A percentile compares a stretch with the other conserved stretches of the same genome.
These are phyloP conservation scores for Lanius ludovicianus DNA, from an alignment of 2,113 vertebrate species.

Conservation along the genomic window DNA sequence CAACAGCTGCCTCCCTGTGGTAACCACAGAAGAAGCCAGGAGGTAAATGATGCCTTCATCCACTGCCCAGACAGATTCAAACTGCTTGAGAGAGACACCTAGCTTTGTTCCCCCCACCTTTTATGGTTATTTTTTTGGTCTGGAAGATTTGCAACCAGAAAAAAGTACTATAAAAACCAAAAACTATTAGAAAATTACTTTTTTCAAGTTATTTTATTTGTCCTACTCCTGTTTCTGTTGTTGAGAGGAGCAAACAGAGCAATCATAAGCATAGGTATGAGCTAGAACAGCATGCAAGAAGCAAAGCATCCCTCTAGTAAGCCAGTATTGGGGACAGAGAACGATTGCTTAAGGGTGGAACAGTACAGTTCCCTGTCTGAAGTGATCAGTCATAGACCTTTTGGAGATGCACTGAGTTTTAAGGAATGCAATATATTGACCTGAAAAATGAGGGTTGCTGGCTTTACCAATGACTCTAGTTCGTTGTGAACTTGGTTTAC, in stretches of 20 bases:
- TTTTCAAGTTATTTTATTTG: neutral
- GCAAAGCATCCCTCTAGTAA: neutral
- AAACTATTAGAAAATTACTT: neutral
- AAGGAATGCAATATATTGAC: neutral
- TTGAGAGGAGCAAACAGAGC: neutral
- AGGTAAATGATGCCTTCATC: neutral
- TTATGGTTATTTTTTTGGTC: neutral
- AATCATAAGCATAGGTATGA: neutral
- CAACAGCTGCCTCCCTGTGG: neutral
- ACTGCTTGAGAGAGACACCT: neutral
- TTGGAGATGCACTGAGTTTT: neutral
- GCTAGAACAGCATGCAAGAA: neutral
- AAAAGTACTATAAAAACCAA: neutral
- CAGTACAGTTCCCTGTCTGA: neutral
- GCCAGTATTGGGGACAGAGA: neutral
- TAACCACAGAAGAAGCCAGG: neutral
- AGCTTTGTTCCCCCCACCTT: neutral
- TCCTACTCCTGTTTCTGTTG: neutral
- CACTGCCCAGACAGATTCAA: neutral
- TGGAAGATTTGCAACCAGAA: neutral
- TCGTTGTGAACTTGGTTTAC: neutral
- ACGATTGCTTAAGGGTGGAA: neutral
- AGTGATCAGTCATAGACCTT: neutral
- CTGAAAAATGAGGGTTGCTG: neutral
- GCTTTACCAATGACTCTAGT: neutral